These are phyloP conservation scores for Heteronetta atricapilla DNA, from an alignment of 2,113 vertebrate species.

Conservation along the genomic window DNA sequence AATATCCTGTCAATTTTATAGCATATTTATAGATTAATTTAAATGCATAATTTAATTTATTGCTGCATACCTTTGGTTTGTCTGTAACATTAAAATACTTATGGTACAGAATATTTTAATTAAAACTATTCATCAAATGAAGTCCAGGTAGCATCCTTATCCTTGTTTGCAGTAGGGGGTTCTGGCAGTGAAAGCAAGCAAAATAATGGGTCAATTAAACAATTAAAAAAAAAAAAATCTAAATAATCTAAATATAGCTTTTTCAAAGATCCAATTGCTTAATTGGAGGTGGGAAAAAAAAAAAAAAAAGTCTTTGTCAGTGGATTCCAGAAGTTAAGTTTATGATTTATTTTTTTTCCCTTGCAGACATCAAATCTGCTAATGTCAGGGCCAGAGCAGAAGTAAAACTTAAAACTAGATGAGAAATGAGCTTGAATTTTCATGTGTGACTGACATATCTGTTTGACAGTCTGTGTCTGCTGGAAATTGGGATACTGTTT, in stretches of 20 bases:
- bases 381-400: conserved; percentile 24
- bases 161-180: conserved; percentile 82
- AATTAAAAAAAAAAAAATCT: conserved; percentile 48
- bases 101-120: conserved; percentile 88
- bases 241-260: conserved; percentile 79
- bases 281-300: conserved; percentile 30
- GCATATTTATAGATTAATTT: conserved; percentile 87
- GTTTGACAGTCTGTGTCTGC: conserved; percentile 24
- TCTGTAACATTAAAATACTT: conserved; percentile 88
- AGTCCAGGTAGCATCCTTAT: conserved; percentile 82
- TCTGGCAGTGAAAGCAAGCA: conserved; percentile 77
- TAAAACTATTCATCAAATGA: conserved; percentile 88
- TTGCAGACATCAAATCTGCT: conserved; percentile 45
- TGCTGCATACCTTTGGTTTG: conserved; percentile 82
- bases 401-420: conserved; percentile 6
- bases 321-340: conserved; percentile 62
- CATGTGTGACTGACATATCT: neutral
- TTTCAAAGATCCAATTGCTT: conserved; percentile 74
- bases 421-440: neutral
- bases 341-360: neutral
- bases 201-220: conserved; percentile 87
- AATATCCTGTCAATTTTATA: conserved; percentile 79
- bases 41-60: conserved; percentile 85
- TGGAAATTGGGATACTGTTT: conserved; percentile 5
- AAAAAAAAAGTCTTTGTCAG: conserved; percentile 41